phyloP scores from a whole-genome alignment of 2,797 vertebrate species.

The Crax fasciolata region DNA sequence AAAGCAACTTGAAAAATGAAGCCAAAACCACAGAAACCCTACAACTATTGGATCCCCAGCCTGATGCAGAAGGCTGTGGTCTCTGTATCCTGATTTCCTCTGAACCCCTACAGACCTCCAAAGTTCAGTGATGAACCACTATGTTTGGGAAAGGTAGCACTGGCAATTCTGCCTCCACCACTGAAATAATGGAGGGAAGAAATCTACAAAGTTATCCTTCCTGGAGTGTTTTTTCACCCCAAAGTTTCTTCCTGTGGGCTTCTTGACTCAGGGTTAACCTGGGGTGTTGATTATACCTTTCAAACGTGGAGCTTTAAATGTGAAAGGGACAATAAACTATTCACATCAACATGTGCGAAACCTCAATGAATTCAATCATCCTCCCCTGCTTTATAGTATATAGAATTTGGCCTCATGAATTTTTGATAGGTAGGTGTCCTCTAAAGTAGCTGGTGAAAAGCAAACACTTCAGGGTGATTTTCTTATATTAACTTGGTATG shows the following conservation, averaged over 20 bases:
- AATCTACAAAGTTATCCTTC: not conserved
- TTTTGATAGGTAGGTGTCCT: not conserved
- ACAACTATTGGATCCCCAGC: not conserved
- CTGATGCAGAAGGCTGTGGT: not conserved
- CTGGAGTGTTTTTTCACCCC: fast-evolving
- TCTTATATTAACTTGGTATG: not conserved
- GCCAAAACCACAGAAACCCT: not conserved
- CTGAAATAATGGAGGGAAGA: not conserved
- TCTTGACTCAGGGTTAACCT: not conserved
- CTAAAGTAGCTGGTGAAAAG: not conserved
- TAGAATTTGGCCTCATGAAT: not conserved
- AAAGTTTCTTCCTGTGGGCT: not conserved
- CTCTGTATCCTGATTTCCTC: not conserved
- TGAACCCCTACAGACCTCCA: not conserved
- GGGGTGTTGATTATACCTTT: not conserved
- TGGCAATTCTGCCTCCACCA: not conserved
- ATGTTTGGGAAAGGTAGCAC: not conserved
- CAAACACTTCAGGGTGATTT: not conserved
- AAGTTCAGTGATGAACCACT: not conserved
- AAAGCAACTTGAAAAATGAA: not conserved
- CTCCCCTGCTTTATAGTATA: not conserved
- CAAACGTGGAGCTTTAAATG: not conserved
- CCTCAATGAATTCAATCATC: not conserved
- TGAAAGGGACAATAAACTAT: not conserved
- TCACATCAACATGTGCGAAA: not conserved